phyloP scores from a whole-genome alignment of 2,797 vertebrate genomes.

The Tokudaia tokunoshimensis region DNA sequence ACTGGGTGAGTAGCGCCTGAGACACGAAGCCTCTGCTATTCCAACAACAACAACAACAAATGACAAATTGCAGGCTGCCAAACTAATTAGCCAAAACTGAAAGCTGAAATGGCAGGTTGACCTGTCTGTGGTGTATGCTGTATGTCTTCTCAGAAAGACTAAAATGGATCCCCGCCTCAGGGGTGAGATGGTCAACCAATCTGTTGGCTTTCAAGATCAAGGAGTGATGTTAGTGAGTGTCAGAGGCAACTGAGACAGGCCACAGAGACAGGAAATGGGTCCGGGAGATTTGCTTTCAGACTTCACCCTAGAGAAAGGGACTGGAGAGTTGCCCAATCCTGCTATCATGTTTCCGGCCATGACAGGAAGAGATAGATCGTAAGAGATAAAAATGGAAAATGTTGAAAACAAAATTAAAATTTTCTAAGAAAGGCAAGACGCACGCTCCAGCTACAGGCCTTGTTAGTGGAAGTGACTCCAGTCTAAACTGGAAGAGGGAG shows the following conservation, averaged over 20 bases:
- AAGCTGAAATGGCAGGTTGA: background rate
- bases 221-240: background rate
- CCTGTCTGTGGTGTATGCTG: too few relatives aligned
- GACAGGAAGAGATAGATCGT: constrained; percentile 86
- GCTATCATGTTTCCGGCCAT: constrained; percentile 81
- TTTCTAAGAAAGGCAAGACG: constrained; percentile 84
- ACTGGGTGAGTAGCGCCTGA: background rate
- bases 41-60: background rate
- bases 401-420: constrained; percentile 79
- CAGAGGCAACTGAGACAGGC: background rate
- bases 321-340: constrained; percentile 80
- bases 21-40: background rate
- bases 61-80: background rate
- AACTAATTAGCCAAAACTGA: background rate
- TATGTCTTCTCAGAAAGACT: background rate
- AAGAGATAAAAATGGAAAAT: constrained; percentile 85
- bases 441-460: constrained; percentile 38
- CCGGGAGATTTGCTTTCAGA: constrained; percentile 19
- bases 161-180: too few relatives aligned
- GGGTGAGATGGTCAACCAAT: background rate
- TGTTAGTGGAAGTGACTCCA: constrained; percentile 30
- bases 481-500: background rate
- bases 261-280: background rate
- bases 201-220: background rate
- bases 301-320: constrained; percentile 64